A percentile compares a stretch with the other conserved stretches of the same genome.
Conservation (phyloP, 2,888 invertebrate genomes). For the Sarcophaga subvicina region DNA sequence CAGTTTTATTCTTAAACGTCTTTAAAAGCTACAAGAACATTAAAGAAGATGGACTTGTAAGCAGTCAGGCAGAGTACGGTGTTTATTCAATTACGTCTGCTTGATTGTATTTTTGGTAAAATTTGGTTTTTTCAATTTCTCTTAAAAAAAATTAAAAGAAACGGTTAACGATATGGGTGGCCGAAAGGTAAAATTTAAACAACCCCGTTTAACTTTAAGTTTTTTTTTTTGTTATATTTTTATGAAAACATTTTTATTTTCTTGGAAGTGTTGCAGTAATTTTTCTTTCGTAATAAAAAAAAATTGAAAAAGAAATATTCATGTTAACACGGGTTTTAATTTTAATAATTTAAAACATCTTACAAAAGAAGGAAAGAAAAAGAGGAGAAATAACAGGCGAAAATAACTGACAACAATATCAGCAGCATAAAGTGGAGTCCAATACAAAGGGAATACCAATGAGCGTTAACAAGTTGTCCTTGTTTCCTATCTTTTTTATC, state of each 20-base stretch:
- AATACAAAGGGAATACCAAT: background rate
- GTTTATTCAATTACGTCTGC: constrained; percentile 26
- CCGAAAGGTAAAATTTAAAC: background rate
- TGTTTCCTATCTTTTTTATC: background rate
- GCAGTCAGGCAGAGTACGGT: background rate
- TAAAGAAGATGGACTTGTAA: background rate
- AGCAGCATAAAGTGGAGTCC: background rate
- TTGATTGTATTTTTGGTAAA: background rate
- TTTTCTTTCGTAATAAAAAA: background rate
- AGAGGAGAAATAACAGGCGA: background rate
- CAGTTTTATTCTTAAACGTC: too few relatives aligned
- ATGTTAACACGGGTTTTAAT: constrained; percentile 53
- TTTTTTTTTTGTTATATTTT: background rate
- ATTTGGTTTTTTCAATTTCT: background rate
- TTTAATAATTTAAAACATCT: constrained; percentile 50
- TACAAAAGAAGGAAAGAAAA: constrained; percentile 17
- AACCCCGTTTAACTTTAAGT: background rate
- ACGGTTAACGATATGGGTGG: background rate
- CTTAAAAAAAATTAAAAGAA: background rate
- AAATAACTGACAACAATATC: constrained; percentile 8
- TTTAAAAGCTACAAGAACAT: too few relatives aligned
- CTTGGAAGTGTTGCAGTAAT: background rate
- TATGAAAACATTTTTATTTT: background rate
- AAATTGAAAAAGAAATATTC: constrained; percentile 22
- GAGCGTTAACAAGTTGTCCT: background rate